Evolutionary conservation across 2,113 vertebrate genomes (phyloP), one percentile per base, ranked within the genome.

Genomic region (Ptilonorhynchus violaceus): DNA sequence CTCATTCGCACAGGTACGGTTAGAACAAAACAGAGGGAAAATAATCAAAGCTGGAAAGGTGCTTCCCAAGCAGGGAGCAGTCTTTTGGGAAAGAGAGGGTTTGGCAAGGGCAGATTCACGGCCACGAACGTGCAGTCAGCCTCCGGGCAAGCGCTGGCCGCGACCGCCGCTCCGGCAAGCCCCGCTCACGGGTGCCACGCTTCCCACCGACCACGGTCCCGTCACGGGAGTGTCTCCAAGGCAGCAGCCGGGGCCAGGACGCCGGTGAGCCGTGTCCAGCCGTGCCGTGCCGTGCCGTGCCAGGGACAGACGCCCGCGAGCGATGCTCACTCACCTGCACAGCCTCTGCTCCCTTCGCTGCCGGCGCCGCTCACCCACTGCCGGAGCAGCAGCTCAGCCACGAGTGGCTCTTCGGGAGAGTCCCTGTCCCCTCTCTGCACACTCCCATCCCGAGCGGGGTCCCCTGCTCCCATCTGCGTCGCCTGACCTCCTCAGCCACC

Each of bases 291-390:
- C 3, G 13, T 39, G 60, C 69, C 16, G 2, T 20, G 78, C 73
- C 4, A 2, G 16, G 39, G 30, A 35, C 24, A 53, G 69, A 37
- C 10, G 42, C 42, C 52, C 4, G 0, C 22, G 18, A 80, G 91
- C 4, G 7, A 79, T 47, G 75, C 60, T 85, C 93, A 96, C 97
- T 97, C 95, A 97, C 97, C 97, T 96, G 97, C 78, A n/a, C 92
- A 84, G 55, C 58, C 75, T 53, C 41, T 19, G 63, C 66, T 80
- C 31, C 83, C 83, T 70, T 53, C 17, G 24, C 84, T 72, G 50
- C 10, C 1, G 49, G 78, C 8, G 66, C 95, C 1, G 53, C 33
- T 60, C 35, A 12, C 47, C 59, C 9, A 6, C 94, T 14, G 72
- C 55, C 12, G 10, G 63, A 89, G 67, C 53, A 72, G 89, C 85